phyloP scores from a whole-genome alignment of 1,140 invertebrate species.

The Pachyrhynchus sulphureomaculatus region DNA sequence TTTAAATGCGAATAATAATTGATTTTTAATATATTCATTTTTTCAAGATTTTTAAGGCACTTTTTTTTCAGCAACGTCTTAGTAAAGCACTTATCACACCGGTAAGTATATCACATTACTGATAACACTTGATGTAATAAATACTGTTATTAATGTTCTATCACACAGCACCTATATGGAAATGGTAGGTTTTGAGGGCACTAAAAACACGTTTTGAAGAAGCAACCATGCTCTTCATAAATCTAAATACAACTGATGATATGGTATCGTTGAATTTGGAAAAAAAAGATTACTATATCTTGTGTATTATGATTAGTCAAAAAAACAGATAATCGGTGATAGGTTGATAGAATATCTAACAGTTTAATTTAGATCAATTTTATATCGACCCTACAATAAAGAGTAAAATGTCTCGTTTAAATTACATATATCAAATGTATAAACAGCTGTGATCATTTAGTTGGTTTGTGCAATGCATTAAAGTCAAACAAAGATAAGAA shows the following conservation, averaged over 20 bases:
- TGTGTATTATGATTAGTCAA: slow-evolving; percentile 13
- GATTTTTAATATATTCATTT: too few relatives aligned
- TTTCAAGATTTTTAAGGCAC: too few relatives aligned
- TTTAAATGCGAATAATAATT: neutral
- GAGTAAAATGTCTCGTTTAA: neutral
- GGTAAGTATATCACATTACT: too few relatives aligned
- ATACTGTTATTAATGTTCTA: too few relatives aligned
- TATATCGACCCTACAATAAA: neutral
- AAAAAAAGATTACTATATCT: slow-evolving; percentile 22
- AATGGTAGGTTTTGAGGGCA: neutral
- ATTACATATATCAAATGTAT: slow-evolving; percentile 5
- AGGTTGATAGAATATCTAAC: slow-evolving; percentile 10
- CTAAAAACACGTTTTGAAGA: neutral
- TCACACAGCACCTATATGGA: too few relatives aligned
- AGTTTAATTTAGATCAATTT: neutral
- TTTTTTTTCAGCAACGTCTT: too few relatives aligned
- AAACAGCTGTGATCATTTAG: neutral
- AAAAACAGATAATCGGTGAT: slow-evolving; percentile 21
- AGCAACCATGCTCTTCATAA: slow-evolving; percentile 3
- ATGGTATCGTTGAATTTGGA: slow-evolving; percentile 8
- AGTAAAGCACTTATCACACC: too few relatives aligned
- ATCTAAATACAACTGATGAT: slow-evolving; percentile 9
- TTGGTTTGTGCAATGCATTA: neutral
- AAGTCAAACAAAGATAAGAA: slow-evolving; percentile 4
- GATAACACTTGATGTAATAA: too few relatives aligned